These are phyloP conservation scores for Amphipoea oculea DNA, from an alignment of 2,888 invertebrate genomes.

Conservation along the genomic window DNA sequence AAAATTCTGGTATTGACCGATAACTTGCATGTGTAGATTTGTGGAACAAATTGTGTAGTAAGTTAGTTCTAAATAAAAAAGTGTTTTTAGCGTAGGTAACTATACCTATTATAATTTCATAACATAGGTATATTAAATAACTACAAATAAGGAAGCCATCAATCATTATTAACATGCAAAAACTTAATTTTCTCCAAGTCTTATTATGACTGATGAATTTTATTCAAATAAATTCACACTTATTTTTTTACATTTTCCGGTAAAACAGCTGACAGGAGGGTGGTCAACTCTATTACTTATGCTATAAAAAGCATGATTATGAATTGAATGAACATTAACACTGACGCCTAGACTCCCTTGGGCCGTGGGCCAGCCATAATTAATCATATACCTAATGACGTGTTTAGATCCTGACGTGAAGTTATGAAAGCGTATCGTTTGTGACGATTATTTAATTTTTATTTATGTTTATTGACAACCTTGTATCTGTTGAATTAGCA, in stretches of 20 bases:
- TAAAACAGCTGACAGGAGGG: constrained; percentile 65
- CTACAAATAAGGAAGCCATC: neutral
- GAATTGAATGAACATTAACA: constrained; percentile 82
- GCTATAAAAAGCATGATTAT: constrained; percentile 76
- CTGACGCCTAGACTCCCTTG: constrained; percentile 81
- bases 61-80: no score
- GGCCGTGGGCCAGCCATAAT: constrained; percentile 73
- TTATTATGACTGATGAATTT: constrained; percentile 25
- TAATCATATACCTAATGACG: constrained; percentile 83
- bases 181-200: constrained; percentile 18
- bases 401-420: constrained; percentile 70
- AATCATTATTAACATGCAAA: constrained; percentile 27
- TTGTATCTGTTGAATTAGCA: constrained; percentile 22
- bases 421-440: constrained; percentile 67
- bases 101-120: neutral
- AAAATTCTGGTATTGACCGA: neutral
- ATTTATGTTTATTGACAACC: constrained; percentile 54
- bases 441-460: constrained; percentile 74
- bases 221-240: constrained; percentile 63
- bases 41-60: neutral
- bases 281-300: constrained; percentile 70
- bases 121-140: neutral
- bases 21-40: neutral
- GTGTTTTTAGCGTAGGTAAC: neutral
- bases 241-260: constrained; percentile 48